phyloP scores from a whole-genome alignment of 2,113 vertebrate genomes.

The Neoarius graeffei region DNA sequence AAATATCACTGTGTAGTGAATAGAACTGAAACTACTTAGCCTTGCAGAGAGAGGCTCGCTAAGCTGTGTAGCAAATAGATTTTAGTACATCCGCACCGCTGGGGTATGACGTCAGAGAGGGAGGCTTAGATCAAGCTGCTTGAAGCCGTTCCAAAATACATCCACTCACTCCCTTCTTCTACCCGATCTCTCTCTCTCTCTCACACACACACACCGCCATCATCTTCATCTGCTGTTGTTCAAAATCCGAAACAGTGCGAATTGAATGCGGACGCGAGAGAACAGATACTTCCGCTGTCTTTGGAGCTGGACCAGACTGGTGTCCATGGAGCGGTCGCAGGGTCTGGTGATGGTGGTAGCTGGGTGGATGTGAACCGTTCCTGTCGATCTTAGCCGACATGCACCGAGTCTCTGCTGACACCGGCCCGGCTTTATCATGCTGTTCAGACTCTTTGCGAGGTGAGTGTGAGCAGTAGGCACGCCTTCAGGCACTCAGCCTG shows the following conservation, averaged over 20 bases:
- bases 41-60: background rate
- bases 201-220: too few relatives aligned
- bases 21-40: background rate
- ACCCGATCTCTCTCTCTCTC: background rate
- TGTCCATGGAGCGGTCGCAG: constrained; percentile 48
- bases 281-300: background rate
- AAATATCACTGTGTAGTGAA: too few relatives aligned
- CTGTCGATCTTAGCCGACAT: constrained; percentile 66
- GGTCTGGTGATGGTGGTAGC: constrained; percentile 23
- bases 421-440: constrained; percentile 69
- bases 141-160: background rate
- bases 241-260: background rate
- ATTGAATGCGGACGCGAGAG: background rate
- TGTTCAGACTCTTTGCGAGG: constrained; percentile 74
- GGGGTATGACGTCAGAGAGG: constrained; percentile 16
- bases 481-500: background rate
- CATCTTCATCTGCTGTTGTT: background rate
- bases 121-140: background rate
- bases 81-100: background rate
- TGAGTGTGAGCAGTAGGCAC: constrained; percentile 50
- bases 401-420: constrained; percentile 63
- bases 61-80: background rate
- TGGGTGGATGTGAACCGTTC: constrained; percentile 43
- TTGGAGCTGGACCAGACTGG: background rate
- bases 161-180: constrained; percentile 12